Percentiles rank a stretch among this genome's conserved stretches.
phyloP scores from a whole-genome alignment of 2,888 invertebrate genomes.

The Mesorhabditis spiculigera region DNA sequence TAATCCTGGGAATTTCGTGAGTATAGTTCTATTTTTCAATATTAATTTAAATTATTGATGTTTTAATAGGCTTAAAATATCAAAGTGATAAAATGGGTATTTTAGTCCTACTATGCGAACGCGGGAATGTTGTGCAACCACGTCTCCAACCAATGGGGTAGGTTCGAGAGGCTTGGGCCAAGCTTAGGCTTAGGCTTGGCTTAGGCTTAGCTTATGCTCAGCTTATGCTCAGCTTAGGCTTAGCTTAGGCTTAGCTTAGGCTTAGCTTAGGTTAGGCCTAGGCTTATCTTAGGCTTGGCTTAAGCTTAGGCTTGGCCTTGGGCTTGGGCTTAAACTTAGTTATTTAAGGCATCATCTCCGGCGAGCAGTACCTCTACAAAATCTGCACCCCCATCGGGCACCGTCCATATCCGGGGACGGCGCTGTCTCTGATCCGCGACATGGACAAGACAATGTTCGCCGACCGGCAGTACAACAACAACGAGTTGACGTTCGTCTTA shows the following conservation, averaged over 20 bases:
- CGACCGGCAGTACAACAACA: slow-evolving; percentile 55
- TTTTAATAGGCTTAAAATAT: neutral
- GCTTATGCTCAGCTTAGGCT: neutral
- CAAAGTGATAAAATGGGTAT: neutral
- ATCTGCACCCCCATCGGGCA: slow-evolving; percentile 58
- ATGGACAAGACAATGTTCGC: slow-evolving; percentile 49
- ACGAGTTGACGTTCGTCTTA: slow-evolving; percentile 50
- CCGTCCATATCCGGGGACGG: slow-evolving; percentile 51
- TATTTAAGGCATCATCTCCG: slow-evolving; percentile 43
- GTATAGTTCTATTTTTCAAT: slow-evolving; percentile 12
- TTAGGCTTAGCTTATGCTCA: neutral
- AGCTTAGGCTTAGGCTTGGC: neutral
- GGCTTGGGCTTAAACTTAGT: neutral
- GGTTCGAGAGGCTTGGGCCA: neutral
- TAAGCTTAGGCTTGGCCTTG: neutral
- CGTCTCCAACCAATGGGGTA: slow-evolving; percentile 52
- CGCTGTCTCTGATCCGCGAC: slow-evolving; percentile 54
- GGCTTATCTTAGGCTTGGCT: neutral
- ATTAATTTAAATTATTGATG: neutral
- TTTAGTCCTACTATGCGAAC: slow-evolving; percentile 57
- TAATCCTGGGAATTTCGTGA: slow-evolving; percentile 58
- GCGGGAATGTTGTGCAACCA: slow-evolving; percentile 57
- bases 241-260: neutral
- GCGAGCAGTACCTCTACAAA: slow-evolving; percentile 57
- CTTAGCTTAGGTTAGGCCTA: neutral